Percentiles rank a stretch among this genome's conserved stretches.
Evolutionary conservation across 2,888 invertebrate species (phyloP).

Genomic region (Acanthoscelides obtectus): DNA sequence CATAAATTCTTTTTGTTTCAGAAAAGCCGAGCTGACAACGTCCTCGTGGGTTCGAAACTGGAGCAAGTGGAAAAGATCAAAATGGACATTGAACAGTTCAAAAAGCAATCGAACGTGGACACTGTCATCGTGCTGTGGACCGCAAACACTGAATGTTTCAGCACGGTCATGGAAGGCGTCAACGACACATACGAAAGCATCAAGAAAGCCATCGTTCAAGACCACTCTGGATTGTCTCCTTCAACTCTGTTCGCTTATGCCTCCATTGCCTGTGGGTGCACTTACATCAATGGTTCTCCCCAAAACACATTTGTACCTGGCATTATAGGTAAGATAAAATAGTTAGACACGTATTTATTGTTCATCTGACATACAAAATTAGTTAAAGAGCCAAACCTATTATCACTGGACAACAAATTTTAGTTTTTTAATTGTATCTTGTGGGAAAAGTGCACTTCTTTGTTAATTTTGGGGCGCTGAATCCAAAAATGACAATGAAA

Average conservation of each 20-base stretch:
- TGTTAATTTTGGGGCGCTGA: too few relatives aligned
- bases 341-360: too few relatives aligned
- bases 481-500: too few relatives aligned
- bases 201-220: conserved; percentile 66
- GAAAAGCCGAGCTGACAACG: conserved; percentile 78
- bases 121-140: conserved; percentile 89
- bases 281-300: conserved; percentile 95
- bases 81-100: conserved; percentile 82
- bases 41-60: conserved; percentile 68
- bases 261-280: conserved; percentile 70
- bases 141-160: conserved; percentile 91
- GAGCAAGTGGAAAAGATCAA: conserved; percentile 74
- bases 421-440: too few relatives aligned
- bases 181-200: conserved; percentile 82
- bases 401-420: too few relatives aligned
- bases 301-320: conserved; percentile 96
- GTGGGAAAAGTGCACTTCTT: too few relatives aligned
- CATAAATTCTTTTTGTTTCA: conserved; percentile 45
- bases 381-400: too few relatives aligned
- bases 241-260: conserved; percentile 94
- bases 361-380: too few relatives aligned
- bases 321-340: conserved; percentile 61
- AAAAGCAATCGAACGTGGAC: conserved; percentile 64
- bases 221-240: conserved; percentile 81
- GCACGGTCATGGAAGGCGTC: conserved; percentile 69